Evolutionary conservation across 92 coral and sea anemone genomes (phyloP), one percentile per base, ranked within the genome.

Genomic region (Nematostella vectensis): DNA sequence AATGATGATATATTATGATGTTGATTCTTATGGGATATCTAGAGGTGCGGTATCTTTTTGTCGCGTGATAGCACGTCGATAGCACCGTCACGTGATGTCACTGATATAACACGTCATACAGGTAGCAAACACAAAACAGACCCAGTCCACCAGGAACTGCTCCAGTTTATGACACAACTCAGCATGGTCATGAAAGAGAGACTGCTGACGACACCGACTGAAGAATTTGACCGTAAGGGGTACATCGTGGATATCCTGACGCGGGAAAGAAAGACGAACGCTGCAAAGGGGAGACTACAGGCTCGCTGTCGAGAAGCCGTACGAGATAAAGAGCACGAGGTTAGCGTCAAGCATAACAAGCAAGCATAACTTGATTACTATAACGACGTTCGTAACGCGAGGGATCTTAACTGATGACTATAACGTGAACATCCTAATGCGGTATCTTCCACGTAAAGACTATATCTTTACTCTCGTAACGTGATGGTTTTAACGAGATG

Each of bases 321-420:
- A 0, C 67, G 76, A 50, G 85, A 68, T 31, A 89, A 89, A 59
- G 78, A 72, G 21, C 58, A 55, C 13, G 97, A 89, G 95, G 97
- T 84, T 70, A 3, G 23, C 17, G 4, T 33, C n/a, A n/a, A n/a
- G n/a, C n/a, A n/a, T n/a, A n/a, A n/a, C n/a, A 22, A 17, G 45
- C 31, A 21, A 16, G 65, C 26, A 25, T 37, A 29, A 33, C 26
- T 25, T 36, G 21, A 3, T 0, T 1, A 28, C 20, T 18, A 15
- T 48, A 8, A 15, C 8, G 19, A n/a, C 10, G 17, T 30, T 25
- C 17, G 48, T 56, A 16, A 56, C 24, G 25, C 58, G 27, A 44
- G 28, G 26, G 24, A 55, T 1, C 2, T 55, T 55, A 30, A 19
- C 50, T 3, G n/a, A n/a, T n/a, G n/a, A n/a, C n/a, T n/a, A 19